Evolutionary conservation across 1,140 invertebrate species (phyloP), one percentile per base, ranked within the genome.

Genomic region (Hycleus phaleratus): DNA sequence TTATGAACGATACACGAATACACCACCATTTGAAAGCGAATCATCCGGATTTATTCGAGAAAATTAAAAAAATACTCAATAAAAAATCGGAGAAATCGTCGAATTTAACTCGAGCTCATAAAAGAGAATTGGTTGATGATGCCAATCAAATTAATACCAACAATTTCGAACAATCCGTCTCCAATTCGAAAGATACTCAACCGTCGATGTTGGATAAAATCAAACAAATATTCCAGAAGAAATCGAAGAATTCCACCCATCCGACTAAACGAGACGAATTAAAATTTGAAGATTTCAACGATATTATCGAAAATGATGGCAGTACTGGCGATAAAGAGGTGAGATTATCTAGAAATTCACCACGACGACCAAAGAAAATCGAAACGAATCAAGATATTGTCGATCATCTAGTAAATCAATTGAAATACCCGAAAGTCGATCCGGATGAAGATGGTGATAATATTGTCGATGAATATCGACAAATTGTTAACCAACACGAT

Each of bases 1-100:
- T 53, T 4, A 18, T 32, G 32, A 45, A 53, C 18, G 51, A 53
- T 25, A 53, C 51, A 26, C 39, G 44, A 10, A 42, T 52, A n/a
- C 32, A 50, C 45, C 5, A 50, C 18, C 38, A 24, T 46, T 25
- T 26, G 2, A 46, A 18, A 8, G 10, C 11, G 5, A 5, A 18
- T 8, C 38, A n/a, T 38, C 11, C 48, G 6, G 44, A 42, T 32
- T 12, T 3, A 7, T 6, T 32, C 32, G 32, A 32, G 32, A 32
- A 32, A 32, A 32, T 32, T 7, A 7, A 32, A 18, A 18, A 18
- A 18, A 18, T 18, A 18, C 1, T 18, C 18, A 18, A 18, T 18
- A 18, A 18, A 18, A 18, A 18, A 18, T 18, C 18, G 18, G 18
- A 18, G 18, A 18, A 18, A 18, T 18, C 18, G 18, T 18, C 18